Evolutionary conservation across 2,888 invertebrate genomes (phyloP).

Genomic region (Drosophila setosimentum): DNA sequence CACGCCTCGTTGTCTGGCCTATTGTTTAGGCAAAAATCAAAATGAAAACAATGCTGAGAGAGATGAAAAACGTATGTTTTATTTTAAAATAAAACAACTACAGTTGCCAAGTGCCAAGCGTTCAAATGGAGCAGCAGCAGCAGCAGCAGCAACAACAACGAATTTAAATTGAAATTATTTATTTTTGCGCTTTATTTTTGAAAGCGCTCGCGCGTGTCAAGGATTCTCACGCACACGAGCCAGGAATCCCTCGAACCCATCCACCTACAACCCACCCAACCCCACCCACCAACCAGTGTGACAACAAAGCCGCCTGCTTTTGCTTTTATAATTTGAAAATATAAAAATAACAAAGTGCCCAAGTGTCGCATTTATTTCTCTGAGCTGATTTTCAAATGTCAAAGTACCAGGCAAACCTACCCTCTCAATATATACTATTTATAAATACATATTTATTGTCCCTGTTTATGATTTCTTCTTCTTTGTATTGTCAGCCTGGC

Average conservation of each 20-base stretch:
- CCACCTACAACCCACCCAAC: neutral
- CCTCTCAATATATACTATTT: neutral
- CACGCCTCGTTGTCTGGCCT: constrained; percentile 49
- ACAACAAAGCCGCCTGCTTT: constrained; percentile 66
- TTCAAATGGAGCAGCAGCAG: neutral
- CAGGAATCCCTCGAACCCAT: constrained; percentile 1
- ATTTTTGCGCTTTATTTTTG: constrained; percentile 81
- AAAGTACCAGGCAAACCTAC: constrained; percentile 55
- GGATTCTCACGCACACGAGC: constrained; percentile 74
- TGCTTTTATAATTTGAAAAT: constrained; percentile 81
- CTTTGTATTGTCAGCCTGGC: constrained; percentile 27
- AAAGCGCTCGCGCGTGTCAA: constrained; percentile 79
- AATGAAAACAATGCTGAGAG: constrained; percentile 55
- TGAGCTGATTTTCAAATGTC: constrained; percentile 70
- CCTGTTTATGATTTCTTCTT: constrained; percentile 3
- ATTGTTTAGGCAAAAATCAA: constrained; percentile 57
- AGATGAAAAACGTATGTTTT: constrained; percentile 75
- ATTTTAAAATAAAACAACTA: constrained; percentile 55
- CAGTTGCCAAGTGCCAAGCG: constrained; percentile 53
- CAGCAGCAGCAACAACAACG: constrained; percentile 50
- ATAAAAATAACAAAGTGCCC: constrained; percentile 77
- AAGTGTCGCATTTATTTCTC: constrained; percentile 40
- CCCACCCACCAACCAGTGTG: constrained; percentile 21
- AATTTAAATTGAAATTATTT: constrained; percentile 82
- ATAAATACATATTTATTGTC: constrained; percentile 1